Conservation (phyloP, 2,797 vertebrate genomes). For the Scolopax rusticola region DNA sequence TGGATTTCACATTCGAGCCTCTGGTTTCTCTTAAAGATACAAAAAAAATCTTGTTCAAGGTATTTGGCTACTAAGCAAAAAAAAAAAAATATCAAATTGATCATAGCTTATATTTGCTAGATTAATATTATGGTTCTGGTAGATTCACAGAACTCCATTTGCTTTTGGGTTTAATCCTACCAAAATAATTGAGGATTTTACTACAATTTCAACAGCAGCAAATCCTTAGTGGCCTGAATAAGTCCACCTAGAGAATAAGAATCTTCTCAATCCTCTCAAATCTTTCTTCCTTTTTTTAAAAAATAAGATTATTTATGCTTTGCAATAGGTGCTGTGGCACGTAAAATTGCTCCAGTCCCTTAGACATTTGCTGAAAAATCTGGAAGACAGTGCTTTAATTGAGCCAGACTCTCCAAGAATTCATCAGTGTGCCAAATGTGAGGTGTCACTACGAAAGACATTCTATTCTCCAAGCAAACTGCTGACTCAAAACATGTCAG, state of each 20-base stretch:
- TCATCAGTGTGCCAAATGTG: not conserved
- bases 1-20: not conserved
- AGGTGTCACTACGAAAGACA: not conserved
- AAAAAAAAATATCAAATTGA: not conserved
- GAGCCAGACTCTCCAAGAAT: not conserved
- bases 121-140: not conserved
- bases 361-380: not conserved
- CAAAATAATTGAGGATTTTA: not conserved
- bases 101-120: not conserved
- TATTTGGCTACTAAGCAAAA: not conserved
- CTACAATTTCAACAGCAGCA: not conserved
- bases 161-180: not conserved
- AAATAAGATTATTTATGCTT: not conserved
- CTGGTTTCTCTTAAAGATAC: not conserved
- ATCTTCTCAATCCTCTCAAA: not conserved
- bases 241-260: not conserved
- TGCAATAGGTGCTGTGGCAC: not conserved
- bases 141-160: not conserved
- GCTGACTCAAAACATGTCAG: not conserved
- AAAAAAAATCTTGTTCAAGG: not conserved
- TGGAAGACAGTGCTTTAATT: not conserved
- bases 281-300: not conserved
- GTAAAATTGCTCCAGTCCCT: not conserved
- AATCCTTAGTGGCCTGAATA: not conserved
- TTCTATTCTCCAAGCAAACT: not conserved